Evolutionary conservation across 2,113 vertebrate genomes (phyloP), one percentile per base, ranked within the genome.

Genomic region (Artemisiospiza belli): DNA sequence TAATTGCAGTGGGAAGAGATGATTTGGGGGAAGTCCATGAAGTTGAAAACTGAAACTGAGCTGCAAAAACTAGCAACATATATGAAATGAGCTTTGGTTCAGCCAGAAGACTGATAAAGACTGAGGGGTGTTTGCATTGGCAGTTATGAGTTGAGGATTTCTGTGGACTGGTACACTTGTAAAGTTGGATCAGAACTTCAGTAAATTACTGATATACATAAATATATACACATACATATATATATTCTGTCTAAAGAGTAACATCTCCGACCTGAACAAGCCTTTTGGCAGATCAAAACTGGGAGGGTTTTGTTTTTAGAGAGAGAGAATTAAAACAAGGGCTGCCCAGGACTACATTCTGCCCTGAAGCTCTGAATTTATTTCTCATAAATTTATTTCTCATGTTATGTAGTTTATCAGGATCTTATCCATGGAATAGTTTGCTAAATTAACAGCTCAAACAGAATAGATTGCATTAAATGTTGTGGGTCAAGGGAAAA

Each of bases 381-480:
- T 86, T 88, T 93, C 30, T 85, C 4, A 1, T 73, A 51, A 88
- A 81, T 83, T 70, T 27, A 55, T 86, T 88, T 93, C 33, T 85
- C 4, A 1, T 73, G 61, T 58, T 69, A 83, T 2, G 0, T 37
- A 85, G 63, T 87, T 95, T 88, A 94, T 95, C 83, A 92, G 76
- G 72, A 86, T 69, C 91, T 83, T 78, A 88, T 31, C 39, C 82
- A 61, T 11, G 41, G 72, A 93, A 86, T 3, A 51, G 24, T 77
- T 69, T 80, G 82, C 75, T 94, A 69, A 83, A 85, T 85, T 81
- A 91, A 78, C 83, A 92, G 66, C 57, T 92, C 68, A 91, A 79
- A 92, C 33, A 92, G 72, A 96, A 83, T 6, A 54, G 67, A 77
- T 11, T 49, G 55, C 63, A 75, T 86, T 80, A 88, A 88, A 83